Conservation (phyloP, 2,888 invertebrate genomes). For the Cantharis rufa region DNA sequence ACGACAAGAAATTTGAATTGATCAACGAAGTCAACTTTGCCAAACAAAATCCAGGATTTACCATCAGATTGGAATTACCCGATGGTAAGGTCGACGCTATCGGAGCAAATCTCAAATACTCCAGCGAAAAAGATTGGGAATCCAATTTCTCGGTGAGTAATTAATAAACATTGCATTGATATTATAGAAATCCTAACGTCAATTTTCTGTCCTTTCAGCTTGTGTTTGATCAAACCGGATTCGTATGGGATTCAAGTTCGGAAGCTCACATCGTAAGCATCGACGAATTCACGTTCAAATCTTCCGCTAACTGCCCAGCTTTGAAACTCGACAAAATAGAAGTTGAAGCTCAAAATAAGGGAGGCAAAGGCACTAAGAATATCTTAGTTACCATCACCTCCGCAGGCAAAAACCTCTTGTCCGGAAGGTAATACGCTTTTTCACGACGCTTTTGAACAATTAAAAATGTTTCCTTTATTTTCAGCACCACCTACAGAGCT, state of each 20-base stretch:
- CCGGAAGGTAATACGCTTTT: conserved; percentile 63
- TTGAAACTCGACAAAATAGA: conserved; percentile 68
- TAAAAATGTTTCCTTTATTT: conserved; percentile 11
- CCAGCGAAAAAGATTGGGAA: conserved; percentile 64
- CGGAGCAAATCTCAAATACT: conserved; percentile 53
- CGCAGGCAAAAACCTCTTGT: conserved; percentile 67
- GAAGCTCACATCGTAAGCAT: conserved; percentile 63
- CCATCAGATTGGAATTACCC: conserved; percentile 62
- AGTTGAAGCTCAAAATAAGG: conserved; percentile 67
- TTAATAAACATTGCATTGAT: background rate
- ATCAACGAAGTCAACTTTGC: conserved; percentile 61
- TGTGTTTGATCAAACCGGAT: conserved; percentile 45
- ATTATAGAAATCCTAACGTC: background rate
- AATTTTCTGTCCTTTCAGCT: conserved; percentile 10
- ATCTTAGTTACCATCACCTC: conserved; percentile 68
- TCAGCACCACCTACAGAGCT: conserved; percentile 69
- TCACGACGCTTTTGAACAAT: background rate
- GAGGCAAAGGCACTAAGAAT: conserved; percentile 63
- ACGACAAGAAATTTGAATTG: conserved; percentile 63
- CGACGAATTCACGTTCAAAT: conserved; percentile 68
- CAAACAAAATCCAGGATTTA: conserved; percentile 61
- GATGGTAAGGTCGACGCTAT: conserved; percentile 53
- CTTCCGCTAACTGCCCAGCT: conserved; percentile 66
- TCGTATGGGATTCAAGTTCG: conserved; percentile 60
- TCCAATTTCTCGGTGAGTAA: conserved; percentile 56